These are phyloP conservation scores for Pituophis catenifer DNA, from an alignment of 2,113 vertebrate species.

Conservation along the genomic window DNA sequence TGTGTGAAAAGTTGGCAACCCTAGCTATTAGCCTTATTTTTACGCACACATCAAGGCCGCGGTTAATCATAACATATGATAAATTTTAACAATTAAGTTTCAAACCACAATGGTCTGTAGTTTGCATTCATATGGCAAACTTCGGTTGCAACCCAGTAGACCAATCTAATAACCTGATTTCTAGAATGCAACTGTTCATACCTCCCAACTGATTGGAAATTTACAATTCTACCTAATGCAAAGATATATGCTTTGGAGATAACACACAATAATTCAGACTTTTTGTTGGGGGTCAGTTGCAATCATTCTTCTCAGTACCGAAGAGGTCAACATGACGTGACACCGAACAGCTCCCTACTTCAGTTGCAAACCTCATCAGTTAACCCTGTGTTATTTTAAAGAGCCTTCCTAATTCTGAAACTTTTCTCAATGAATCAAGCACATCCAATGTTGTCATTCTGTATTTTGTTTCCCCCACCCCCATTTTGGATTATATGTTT, in stretches of 20 bases:
- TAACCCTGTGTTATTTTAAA: not conserved
- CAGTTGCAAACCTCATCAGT: not conserved
- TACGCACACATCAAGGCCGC: not conserved
- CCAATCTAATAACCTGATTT: not conserved
- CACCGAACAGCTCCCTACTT: not conserved
- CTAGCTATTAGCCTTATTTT: not conserved
- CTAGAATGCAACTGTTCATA: not conserved
- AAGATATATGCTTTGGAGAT: not conserved
- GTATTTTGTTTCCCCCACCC: not conserved
- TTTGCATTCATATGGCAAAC: not conserved
- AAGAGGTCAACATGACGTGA: not conserved
- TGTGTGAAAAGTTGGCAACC: not conserved
- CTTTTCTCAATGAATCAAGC: not conserved
- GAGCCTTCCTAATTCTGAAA: not conserved
- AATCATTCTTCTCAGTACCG: not conserved
- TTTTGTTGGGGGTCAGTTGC: not conserved
- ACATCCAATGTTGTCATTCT: not conserved
- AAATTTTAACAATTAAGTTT: not conserved
- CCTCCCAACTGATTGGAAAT: not conserved
- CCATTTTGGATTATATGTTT: not conserved
- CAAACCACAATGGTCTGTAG: not conserved
- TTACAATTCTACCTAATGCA: not conserved
- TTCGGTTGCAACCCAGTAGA: not conserved
- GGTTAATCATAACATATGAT: not conserved
- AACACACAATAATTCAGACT: not conserved